These are phyloP conservation scores for Rhynchonycteris naso DNA, from an alignment of 2,797 vertebrate genomes.

Conservation along the genomic window DNA sequence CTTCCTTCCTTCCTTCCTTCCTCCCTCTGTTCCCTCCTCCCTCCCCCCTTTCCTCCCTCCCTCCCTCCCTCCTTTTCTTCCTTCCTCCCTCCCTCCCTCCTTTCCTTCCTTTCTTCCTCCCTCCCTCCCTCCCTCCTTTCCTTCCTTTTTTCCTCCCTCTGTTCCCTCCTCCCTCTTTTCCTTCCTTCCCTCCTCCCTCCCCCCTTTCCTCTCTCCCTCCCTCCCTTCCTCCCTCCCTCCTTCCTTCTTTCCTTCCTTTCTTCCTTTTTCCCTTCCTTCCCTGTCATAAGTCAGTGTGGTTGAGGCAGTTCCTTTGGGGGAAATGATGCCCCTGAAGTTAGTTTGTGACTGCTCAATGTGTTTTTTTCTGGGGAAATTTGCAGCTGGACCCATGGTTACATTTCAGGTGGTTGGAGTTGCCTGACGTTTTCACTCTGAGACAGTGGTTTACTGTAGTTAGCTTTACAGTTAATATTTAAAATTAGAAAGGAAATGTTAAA, in stretches of 20 bases:
- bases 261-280: background rate
- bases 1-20: too few species aligned
- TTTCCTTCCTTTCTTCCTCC: too few species aligned
- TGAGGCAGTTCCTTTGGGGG: slow-evolving; percentile 16
- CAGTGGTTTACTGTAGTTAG: slow-evolving; percentile 21
- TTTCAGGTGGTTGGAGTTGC: slow-evolving; percentile 33
- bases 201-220: too few species aligned
- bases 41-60: too few species aligned
- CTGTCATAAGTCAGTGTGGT: background rate
- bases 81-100: background rate
- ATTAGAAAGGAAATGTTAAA: slow-evolving; percentile 37
- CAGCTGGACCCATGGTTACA: background rate
- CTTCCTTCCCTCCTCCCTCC: background rate
- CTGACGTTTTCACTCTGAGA: slow-evolving; percentile 23
- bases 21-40: too few species aligned
- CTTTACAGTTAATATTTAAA: slow-evolving; percentile 56
- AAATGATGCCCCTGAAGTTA: background rate
- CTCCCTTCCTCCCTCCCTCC: too few species aligned
- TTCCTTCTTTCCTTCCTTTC: background rate
- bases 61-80: background rate
- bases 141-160: background rate
- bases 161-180: background rate
- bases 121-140: background rate
- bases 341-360: slow-evolving; percentile 4
- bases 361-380: background rate